Conservation (phyloP, 2,113 vertebrate genomes). For the Gobius niger region DNA sequence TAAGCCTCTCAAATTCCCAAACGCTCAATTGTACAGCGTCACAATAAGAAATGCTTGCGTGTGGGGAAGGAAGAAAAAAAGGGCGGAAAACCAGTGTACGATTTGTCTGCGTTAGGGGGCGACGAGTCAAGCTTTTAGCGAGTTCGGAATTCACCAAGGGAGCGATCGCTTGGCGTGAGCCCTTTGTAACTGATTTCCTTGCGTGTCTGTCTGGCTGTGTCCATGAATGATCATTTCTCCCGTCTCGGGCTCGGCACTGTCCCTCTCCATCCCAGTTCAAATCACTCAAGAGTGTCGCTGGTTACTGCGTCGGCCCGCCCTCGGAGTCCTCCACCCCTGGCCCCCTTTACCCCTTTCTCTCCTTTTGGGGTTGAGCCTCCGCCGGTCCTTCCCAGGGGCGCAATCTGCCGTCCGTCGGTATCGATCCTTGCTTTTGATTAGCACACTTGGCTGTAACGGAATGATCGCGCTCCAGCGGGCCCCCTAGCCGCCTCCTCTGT, state of each 20-base stretch:
- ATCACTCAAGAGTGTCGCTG: constrained; percentile 59
- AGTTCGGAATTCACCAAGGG: constrained; percentile 7
- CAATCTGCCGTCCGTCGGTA: constrained; percentile 75
- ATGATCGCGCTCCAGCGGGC: constrained; percentile 52
- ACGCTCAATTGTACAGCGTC: neutral
- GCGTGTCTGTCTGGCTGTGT: constrained; percentile 17
- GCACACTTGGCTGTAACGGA: constrained; percentile 64
- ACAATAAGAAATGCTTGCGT: neutral
- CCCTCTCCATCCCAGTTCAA: constrained; percentile 57
- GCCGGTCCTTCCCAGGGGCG: constrained; percentile 63
- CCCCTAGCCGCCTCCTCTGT: constrained; percentile 45
- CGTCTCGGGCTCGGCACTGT: constrained; percentile 35
- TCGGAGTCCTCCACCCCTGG: constrained; percentile 16
- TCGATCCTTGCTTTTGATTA: constrained; percentile 78
- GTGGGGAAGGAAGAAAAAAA: neutral
- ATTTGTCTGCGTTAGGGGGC: constrained; percentile 10
- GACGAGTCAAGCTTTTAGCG: constrained; percentile 12
- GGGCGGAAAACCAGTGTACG: neutral
- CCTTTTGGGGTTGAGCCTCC: constrained; percentile 45
- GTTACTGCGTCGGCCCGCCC: constrained; percentile 34
- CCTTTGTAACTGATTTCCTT: constrained; percentile 8
- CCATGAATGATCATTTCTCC: constrained; percentile 35
- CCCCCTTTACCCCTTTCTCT: constrained; percentile 44
- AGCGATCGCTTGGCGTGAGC: neutral
- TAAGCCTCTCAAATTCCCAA: neutral